Percentiles rank a stretch among this genome's conserved stretches.
Conservation (phyloP, 2,797 vertebrate species). For the Takifugu rubripes region DNA sequence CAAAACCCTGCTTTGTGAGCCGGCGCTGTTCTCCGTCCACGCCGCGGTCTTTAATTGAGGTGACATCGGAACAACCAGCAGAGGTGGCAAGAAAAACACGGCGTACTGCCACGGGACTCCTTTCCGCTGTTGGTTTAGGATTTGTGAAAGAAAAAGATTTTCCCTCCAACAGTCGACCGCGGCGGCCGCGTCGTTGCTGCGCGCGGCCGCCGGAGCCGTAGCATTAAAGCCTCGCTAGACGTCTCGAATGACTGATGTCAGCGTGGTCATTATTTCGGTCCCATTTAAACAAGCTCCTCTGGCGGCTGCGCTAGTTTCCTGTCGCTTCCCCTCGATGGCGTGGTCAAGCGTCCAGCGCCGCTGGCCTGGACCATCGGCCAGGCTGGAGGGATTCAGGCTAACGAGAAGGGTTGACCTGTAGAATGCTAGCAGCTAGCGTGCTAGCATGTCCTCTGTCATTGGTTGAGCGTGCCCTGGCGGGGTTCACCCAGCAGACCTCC, state of each 20-base stretch:
- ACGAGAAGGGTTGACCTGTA: too few species aligned
- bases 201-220: conserved; percentile 50
- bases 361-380: too few species aligned
- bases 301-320: conserved; percentile 49
- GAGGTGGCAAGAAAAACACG: conserved; percentile 63
- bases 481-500: too few species aligned
- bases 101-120: conserved; percentile 36
- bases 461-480: too few species aligned
- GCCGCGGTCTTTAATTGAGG: conserved; percentile 51
- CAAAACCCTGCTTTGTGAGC: conserved; percentile 37
- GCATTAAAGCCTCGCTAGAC: conserved; percentile 53
- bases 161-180: conserved; percentile 50
- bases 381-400: too few species aligned
- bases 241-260: conserved; percentile 70
- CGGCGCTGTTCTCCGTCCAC: conserved; percentile 47
- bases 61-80: conserved; percentile 45
- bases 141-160: conserved; percentile 49
- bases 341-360: conserved; percentile 45
- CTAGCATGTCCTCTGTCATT: too few species aligned
- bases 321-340: conserved; percentile 47
- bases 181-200: conserved; percentile 45
- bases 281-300: conserved; percentile 65
- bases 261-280: conserved; percentile 59
- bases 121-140: conserved; percentile 52
- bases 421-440: too few species aligned